Evolutionary conservation across 2,113 vertebrate genomes (phyloP).

Genomic region (Macquaria australasica): DNA sequence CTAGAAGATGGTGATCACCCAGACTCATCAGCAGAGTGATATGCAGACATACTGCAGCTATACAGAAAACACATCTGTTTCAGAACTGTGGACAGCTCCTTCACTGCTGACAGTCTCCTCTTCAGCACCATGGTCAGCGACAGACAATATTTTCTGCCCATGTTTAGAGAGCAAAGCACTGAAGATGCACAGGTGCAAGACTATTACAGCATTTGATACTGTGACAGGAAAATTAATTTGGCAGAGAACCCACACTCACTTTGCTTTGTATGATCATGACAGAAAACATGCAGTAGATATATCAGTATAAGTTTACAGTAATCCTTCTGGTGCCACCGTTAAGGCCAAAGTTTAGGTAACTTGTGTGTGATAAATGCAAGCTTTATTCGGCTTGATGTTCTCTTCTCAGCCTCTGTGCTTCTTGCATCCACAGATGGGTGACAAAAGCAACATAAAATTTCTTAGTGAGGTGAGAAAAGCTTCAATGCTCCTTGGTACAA

Average conservation of each 20-base stretch:
- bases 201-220: not conserved
- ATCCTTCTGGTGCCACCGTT: no score
- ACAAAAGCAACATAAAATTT: not conserved
- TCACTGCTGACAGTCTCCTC: not conserved
- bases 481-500: not conserved
- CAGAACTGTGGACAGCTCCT: conserved; percentile 28
- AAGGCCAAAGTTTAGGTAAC: not conserved
- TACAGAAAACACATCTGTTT: not conserved
- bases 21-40: not conserved
- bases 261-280: not conserved
- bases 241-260: not conserved
- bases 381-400: not conserved
- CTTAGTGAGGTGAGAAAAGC: not conserved
- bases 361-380: not conserved
- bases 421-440: not conserved
- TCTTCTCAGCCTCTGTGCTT: not conserved
- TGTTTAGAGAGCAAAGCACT: not conserved
- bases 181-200: not conserved
- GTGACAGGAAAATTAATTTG: not conserved
- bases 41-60: not conserved
- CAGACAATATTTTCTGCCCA: not conserved
- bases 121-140: conserved; percentile 68
- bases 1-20: not conserved
- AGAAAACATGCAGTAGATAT: not conserved
- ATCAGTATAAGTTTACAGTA: no score